Evolutionary conservation across 2,113 vertebrate genomes (phyloP).

Genomic region (Aix galericulata): DNA sequence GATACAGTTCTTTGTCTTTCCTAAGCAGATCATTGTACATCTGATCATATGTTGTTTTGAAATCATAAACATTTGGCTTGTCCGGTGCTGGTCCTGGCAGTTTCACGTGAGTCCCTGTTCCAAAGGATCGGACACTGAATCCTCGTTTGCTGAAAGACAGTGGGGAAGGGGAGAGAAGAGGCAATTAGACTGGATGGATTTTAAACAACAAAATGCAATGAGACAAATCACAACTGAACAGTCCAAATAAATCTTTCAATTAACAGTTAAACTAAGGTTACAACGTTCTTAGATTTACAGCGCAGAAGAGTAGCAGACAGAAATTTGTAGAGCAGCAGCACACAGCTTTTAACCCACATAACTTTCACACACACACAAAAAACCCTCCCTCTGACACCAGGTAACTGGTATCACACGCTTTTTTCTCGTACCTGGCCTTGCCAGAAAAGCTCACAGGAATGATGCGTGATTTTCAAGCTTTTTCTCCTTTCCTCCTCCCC

Average conservation of each 20-base stretch:
- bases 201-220: not conserved
- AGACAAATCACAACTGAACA: not conserved
- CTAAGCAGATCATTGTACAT: conserved; percentile 99
- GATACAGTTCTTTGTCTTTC: conserved; percentile 99
- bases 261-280: not conserved
- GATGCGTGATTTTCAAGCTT: not conserved
- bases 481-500: not conserved
- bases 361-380: not conserved
- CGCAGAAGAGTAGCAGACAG: not conserved
- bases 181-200: not conserved
- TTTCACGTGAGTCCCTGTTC: conserved; percentile 96
- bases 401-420: not conserved
- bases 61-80: conserved; percentile 99
- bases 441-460: not conserved
- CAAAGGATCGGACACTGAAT: conserved; percentile 96
- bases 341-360: not conserved
- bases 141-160: conserved; percentile 92
- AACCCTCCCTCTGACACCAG: not conserved
- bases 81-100: conserved; percentile 96
- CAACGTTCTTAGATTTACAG: not conserved
- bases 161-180: not conserved
- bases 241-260: not conserved
- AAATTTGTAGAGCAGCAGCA: not conserved
- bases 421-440: not conserved
- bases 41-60: conserved; percentile 99